Evolutionary conservation across 2,797 vertebrate species (phyloP), one percentile per base, ranked within the genome.

Genomic region (Rhinichthys osculus): DNA sequence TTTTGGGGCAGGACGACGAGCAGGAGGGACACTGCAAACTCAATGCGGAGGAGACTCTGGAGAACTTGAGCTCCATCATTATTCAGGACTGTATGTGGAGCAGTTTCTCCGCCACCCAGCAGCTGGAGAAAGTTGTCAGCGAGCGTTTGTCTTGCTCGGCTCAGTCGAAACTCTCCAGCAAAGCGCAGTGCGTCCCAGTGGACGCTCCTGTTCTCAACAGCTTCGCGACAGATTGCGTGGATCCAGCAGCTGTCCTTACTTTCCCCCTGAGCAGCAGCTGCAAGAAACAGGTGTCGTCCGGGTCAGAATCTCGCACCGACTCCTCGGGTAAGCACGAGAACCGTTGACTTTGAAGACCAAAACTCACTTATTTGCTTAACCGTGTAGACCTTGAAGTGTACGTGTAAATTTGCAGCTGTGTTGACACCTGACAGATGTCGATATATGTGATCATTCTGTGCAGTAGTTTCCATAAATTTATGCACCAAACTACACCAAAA

Each of bases 51-150:
- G 94, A 93, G 84, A 93, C 94, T 87, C 94, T 96, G 73, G 96
- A 96, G 42, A 98, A 98, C 93, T 94, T 96, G 69, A 97, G 96
- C 91, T 97, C 97, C 81, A 97, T 97, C 93, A 97, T 99, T 84
- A 97, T 98, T 85, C 96, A 94, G 91, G 98, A 99, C 94, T 99
- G 98, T 92, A 99, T 99, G 98, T 99, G 98, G 98, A 99, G 98
- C 85, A 95, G 98, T 16, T 98, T 98, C 91, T 97, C 98, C 0
- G 96, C 96, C 86, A 95, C 95, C 50, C 97, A 98, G 92, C 95
- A 97, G 42, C 93, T 97, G 92, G 97, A 98, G 93, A 98, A 97
- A 92, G 97, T 95, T 38, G 94, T 95, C 90, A 93, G 2, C 30
- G 97, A 96, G 77, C 95, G 95, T 69, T 92, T 95, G 67, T 93